Percentiles rank a stretch among this genome's conserved stretches.
These are phyloP conservation scores for Chymomyza costata DNA, from an alignment of 1,140 invertebrate genomes.

Conservation along the genomic window DNA sequence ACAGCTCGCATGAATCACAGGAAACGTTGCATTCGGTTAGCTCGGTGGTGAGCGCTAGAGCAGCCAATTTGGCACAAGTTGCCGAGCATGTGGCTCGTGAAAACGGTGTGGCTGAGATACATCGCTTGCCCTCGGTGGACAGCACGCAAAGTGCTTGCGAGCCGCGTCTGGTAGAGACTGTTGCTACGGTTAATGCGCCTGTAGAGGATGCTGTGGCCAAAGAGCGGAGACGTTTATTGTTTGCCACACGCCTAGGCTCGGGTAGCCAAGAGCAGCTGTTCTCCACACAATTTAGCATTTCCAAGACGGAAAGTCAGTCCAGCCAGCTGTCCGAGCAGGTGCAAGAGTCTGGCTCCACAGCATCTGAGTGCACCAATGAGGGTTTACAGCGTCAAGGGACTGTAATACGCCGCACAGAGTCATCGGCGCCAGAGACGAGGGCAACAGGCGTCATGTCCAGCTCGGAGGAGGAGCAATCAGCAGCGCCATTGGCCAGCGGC, in stretches of 20 bases:
- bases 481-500: background rate
- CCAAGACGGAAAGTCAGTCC: slow-evolving; percentile 76
- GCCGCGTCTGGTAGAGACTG: slow-evolving; percentile 51
- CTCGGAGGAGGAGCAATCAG: background rate
- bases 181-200: slow-evolving; percentile 50
- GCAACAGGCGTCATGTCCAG: slow-evolving; percentile 17
- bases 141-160: slow-evolving; percentile 60
- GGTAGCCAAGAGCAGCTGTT: slow-evolving; percentile 76
- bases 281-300: slow-evolving; percentile 75
- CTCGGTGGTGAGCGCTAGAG: slow-evolving; percentile 44
- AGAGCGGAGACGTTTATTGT: slow-evolving; percentile 73
- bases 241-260: slow-evolving; percentile 74
- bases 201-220: slow-evolving; percentile 47
- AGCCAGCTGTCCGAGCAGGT: slow-evolving; percentile 76
- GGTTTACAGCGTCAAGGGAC: slow-evolving; percentile 62
- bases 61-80: slow-evolving; percentile 45
- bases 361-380: slow-evolving; percentile 33
- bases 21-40: slow-evolving; percentile 51
- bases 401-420: slow-evolving; percentile 48
- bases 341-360: slow-evolving; percentile 39
- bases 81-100: slow-evolving; percentile 27
- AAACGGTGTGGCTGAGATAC: slow-evolving; percentile 35
- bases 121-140: slow-evolving; percentile 55
- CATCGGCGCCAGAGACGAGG: background rate
- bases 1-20: slow-evolving; percentile 68